A percentile compares a stretch with the other conserved stretches of the same genome.
Conservation (phyloP, 2,797 vertebrate species). For the Ceyx erithaca region DNA sequence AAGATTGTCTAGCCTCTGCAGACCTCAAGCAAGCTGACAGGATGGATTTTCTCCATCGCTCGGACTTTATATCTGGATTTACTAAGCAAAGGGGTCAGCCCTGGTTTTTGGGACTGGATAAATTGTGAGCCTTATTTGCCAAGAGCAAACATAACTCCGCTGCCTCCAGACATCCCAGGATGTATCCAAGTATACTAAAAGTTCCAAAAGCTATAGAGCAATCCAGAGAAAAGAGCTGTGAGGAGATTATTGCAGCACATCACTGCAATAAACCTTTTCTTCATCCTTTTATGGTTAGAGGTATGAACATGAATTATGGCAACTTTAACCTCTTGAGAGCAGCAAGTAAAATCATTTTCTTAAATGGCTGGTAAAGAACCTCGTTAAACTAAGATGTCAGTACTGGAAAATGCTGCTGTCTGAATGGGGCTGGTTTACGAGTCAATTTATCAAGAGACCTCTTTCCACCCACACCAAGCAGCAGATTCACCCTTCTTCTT, state of each 20-base stretch:
- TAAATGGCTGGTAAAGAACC: not conserved
- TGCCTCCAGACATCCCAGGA: not conserved
- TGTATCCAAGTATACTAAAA: not conserved
- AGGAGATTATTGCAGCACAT: not conserved
- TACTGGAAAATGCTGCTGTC: not conserved
- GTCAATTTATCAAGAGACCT: not conserved
- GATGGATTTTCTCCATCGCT: not conserved
- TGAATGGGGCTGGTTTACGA: slow-evolving; percentile 28
- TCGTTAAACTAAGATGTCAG: slow-evolving; percentile 22
- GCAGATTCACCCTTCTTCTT: not conserved
- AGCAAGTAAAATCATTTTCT: not conserved
- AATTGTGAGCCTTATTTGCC: not conserved
- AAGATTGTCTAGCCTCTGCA: not conserved
- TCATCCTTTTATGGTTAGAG: slow-evolving; percentile 69
- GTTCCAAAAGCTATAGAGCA: not conserved
- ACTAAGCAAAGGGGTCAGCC: not conserved
- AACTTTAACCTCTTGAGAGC: slow-evolving; percentile 14
- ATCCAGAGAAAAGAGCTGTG: not conserved
- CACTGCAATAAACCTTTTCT: slow-evolving; percentile 54
- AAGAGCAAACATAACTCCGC: not conserved
- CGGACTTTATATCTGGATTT: not conserved
- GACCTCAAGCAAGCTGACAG: not conserved
- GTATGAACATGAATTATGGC: slow-evolving; percentile 36
- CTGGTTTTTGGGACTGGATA: not conserved
- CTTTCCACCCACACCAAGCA: not conserved